These are phyloP conservation scores for Ophion obscuratus DNA, from an alignment of 2,888 invertebrate species.

Conservation along the genomic window DNA sequence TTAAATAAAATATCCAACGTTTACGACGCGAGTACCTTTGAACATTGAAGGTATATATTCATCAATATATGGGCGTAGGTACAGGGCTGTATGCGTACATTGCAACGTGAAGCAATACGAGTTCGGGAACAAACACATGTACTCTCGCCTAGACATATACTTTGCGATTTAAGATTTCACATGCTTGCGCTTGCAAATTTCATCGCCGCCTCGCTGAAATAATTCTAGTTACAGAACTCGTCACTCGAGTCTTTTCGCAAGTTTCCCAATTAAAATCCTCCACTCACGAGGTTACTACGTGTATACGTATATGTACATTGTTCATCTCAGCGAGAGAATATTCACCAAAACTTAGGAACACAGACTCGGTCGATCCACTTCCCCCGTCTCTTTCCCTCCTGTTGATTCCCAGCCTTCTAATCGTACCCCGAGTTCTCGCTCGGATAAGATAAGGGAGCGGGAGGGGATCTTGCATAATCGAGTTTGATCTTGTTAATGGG, in stretches of 20 bases:
- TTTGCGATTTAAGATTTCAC: slow-evolving; percentile 9
- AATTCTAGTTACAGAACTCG: slow-evolving; percentile 38
- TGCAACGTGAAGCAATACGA: too few relatives aligned
- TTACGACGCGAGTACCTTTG: too few relatives aligned
- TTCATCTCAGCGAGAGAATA: slow-evolving; percentile 18
- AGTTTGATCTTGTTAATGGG: slow-evolving; percentile 58
- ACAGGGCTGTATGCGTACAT: too few relatives aligned
- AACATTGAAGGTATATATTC: too few relatives aligned
- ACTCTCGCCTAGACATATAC: neutral
- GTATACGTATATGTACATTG: slow-evolving; percentile 5
- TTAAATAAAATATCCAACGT: too few relatives aligned
- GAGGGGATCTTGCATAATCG: slow-evolving; percentile 57
- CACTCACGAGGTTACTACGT: neutral
- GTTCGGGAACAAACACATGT: neutral
- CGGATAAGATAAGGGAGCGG: slow-evolving; percentile 48
- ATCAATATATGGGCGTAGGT: too few relatives aligned
- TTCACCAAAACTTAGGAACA: slow-evolving; percentile 26
- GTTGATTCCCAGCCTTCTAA: neutral
- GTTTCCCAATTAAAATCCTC: slow-evolving; percentile 49
- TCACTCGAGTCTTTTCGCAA: slow-evolving; percentile 22
- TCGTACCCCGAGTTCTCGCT: slow-evolving; percentile 26
- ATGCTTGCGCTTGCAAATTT: neutral
- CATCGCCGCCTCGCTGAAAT: slow-evolving; percentile 29
- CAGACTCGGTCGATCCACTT: neutral
- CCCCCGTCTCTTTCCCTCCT: slow-evolving; percentile 5